Base-by-base conservation (phyloP, 64 coral and sea anemone genomes). In the Montipora efflorescens region DNA sequence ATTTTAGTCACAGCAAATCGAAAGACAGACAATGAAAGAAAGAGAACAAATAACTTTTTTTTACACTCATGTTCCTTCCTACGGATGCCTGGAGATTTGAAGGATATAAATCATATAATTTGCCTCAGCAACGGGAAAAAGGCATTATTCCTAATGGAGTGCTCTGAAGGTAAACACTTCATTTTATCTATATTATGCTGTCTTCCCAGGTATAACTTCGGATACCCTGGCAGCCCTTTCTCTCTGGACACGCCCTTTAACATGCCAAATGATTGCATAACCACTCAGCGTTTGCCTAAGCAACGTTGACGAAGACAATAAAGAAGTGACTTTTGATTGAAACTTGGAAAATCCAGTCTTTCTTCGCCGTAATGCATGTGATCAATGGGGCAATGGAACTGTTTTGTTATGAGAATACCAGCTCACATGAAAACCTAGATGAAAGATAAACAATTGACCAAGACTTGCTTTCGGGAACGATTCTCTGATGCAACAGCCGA, bases 271-370 rank as follows among this genome's bases (percentile, higher is more conserved):
- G 53, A 57, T 7, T 53, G 8, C 18, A 7, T 50, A 7, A 50
- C 49, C 78, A 19, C 5, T 3, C 2, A 76, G 16, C 61, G 58
- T 81, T 81, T 81, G 50, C 79, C 79, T 81, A 62, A 82, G 80
- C 80, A 82, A 82, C 80, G 21, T 43, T 28, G 10, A 45, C 44
- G 8, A n/a, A 8, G 13, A 20, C 48, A 48, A 19, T 8, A 49
- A 86, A 86, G 45, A 21, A 16, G 6, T 72, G 25, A 47, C 53
- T 67, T 47, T 22, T 72, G 12, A 21, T 23, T n/a, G n/a, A 86
- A 19, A 48, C 62, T n/a, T 18, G 62, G 16, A 64, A 70, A 50
- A 36, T 36, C 36, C 36, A 36, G 36, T 36, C 36, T 51, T 86
- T 70, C 36, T 6, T 86, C 47, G 15, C 19, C 16, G 9, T 71